These are phyloP conservation scores for Chelon labrosus DNA, from an alignment of 2,797 vertebrate genomes.

Conservation along the genomic window DNA sequence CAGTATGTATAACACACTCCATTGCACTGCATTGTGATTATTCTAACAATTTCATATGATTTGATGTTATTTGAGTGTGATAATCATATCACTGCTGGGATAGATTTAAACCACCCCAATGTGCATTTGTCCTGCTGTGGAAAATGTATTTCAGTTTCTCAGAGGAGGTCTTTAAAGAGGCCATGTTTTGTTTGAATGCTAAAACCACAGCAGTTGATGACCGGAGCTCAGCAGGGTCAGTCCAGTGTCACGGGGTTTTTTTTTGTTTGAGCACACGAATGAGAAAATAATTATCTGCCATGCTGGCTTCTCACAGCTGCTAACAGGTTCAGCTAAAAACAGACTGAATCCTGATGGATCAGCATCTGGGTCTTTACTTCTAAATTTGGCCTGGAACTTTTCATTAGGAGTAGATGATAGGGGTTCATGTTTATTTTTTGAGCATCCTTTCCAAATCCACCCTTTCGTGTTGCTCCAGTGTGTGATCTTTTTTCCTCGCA, in stretches of 20 bases:
- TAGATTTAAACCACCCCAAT: background rate
- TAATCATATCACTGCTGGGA: background rate
- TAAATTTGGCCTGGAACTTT: slow-evolving; percentile 56
- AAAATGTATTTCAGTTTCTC: background rate
- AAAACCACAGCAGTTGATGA: background rate
- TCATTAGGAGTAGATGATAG: slow-evolving; percentile 68
- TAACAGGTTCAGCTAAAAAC: slow-evolving; percentile 65
- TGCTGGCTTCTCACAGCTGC: slow-evolving; percentile 19
- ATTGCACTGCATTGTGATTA: too few relatives aligned
- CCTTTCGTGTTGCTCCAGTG: slow-evolving; percentile 69
- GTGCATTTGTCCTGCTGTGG: background rate
- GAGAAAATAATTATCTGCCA: slow-evolving; percentile 43
- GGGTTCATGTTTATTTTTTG: slow-evolving; percentile 68
- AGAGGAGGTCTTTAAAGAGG: background rate
- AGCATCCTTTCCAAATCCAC: slow-evolving; percentile 55
- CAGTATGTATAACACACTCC: too few relatives aligned
- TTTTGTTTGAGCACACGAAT: slow-evolving; percentile 1
- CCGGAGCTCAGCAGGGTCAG: background rate
- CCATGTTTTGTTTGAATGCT: background rate
- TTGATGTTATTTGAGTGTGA: too few relatives aligned
- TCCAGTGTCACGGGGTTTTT: background rate
- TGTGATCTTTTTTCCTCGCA: slow-evolving; percentile 56
- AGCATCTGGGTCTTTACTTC: slow-evolving; percentile 58
- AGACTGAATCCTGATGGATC: slow-evolving; percentile 43
- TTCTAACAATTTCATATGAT: too few relatives aligned